Conservation (phyloP, 1,140 invertebrate genomes). For the Diorhabda carinulata region DNA sequence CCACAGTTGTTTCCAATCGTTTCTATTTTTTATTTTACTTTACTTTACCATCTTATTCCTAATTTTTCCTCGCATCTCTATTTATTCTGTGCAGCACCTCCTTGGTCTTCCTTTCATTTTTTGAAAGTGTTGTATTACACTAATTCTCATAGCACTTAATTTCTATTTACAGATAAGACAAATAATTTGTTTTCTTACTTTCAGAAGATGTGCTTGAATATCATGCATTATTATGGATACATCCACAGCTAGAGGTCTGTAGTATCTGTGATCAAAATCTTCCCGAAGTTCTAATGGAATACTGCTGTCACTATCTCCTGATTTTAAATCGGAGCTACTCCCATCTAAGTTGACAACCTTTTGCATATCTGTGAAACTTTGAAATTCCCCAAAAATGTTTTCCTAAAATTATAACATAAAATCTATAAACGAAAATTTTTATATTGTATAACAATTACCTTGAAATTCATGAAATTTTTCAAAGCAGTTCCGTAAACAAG, state of each 20-base stretch:
- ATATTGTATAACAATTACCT: slow-evolving; percentile 50
- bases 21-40: too few species aligned
- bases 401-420: slow-evolving; percentile 56
- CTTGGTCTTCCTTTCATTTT: too few species aligned
- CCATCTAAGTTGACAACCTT: slow-evolving; percentile 48
- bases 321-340: slow-evolving; percentile 32
- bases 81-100: too few species aligned
- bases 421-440: background rate
- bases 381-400: slow-evolving; percentile 95
- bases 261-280: slow-evolving; percentile 79
- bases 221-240: slow-evolving; percentile 94
- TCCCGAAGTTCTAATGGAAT: slow-evolving; percentile 43
- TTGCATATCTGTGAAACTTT: slow-evolving; percentile 90
- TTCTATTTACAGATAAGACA: too few species aligned
- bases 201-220: slow-evolving; percentile 88
- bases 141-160: too few species aligned
- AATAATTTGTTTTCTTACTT: slow-evolving; percentile 47
- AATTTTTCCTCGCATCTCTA: too few species aligned
- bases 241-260: slow-evolving; percentile 84
- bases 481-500: slow-evolving; percentile 87
- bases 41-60: too few species aligned
- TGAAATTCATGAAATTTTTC: slow-evolving; percentile 81
- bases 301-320: slow-evolving; percentile 35
- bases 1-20: too few species aligned
- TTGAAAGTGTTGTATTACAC: too few species aligned